Evolutionary conservation across 2,888 invertebrate species (phyloP), one percentile per base, ranked within the genome.

Genomic region (Adela reaumurella): DNA sequence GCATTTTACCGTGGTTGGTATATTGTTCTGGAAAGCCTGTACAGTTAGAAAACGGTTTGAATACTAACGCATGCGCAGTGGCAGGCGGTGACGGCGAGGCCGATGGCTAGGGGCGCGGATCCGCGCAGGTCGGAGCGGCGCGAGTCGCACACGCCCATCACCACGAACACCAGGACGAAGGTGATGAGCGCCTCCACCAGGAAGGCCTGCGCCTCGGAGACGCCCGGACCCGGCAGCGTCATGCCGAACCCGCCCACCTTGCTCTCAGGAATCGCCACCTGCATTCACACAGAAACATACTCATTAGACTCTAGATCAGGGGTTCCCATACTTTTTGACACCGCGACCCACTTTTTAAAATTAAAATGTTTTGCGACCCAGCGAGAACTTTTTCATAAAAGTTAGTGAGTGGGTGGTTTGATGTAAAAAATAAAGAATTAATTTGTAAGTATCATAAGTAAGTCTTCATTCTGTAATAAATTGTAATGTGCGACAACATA

Each of bases 171-270:
- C 59, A 96, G 78, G 49, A 94, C 81, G 68, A 95, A 92, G 8
- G 94, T 94, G 57, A 94, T 87, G 62, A 95, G 72, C 1, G 87
- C 87, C 67, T 97, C 96, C 51, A 94, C 82, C 45, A 93, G 78
- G 52, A 95, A 79, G 1, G 90, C 93, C 62, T 90, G 81, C 59
- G n/a, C 8, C 2, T 84, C 81, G n/a, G 78, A 73, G 14, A 94
- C 63, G 1, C 70, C 47, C 46, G 47, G 2, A n/a, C 78, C 74
- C 0, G 89, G 82, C 0, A 67, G 56, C 1, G 91, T 90, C 47
- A 84, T 81, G 0, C 93, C 93, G 28, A 92, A 73, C 1, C 58
- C 59, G 0, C 63, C 63, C 17, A 83, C 81, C 8, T 69, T 59
- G 0, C 61, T 55, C 3, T 82, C 81, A 0, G 87, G 84, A 0